phyloP scores from a whole-genome alignment of 1,140 invertebrate genomes.

The Plectrocnemia conspersa region DNA sequence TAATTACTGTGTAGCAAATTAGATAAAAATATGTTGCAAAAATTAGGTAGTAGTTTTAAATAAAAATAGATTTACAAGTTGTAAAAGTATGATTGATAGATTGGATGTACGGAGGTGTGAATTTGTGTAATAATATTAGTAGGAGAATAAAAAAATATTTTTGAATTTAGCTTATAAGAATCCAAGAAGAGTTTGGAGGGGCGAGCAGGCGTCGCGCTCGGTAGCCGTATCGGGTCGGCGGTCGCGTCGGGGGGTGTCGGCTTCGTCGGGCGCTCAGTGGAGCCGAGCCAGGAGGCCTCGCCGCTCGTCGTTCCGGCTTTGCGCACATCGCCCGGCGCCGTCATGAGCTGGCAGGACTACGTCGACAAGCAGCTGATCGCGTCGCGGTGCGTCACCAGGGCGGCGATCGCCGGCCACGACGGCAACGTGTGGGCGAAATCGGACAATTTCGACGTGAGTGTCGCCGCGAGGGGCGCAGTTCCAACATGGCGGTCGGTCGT shows the following conservation, averaged over 20 bases:
- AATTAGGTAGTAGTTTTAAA: no score
- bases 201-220: no score
- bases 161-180: no score
- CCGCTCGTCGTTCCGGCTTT: not conserved
- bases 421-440: conserved; percentile 94
- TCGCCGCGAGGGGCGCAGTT: not conserved
- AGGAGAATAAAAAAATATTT: no score
- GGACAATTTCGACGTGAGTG: conserved; percentile 81
- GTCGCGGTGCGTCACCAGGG: conserved; percentile 87
- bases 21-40: no score
- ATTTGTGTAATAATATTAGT: no score
- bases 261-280: conserved; percentile 14
- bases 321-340: conserved; percentile 6
- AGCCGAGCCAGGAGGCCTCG: not conserved
- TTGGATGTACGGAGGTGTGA: no score
- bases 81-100: no score
- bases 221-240: not conserved
- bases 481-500: not conserved
- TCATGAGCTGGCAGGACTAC: conserved; percentile 97
- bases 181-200: no score
- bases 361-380: conserved; percentile 94
- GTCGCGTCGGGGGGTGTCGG: conserved; percentile 25
- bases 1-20: no score
- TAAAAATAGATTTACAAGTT: no score
- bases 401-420: conserved; percentile 90